Evolutionary conservation across 1,140 invertebrate genomes (phyloP).

Genomic region (Nilaparvata lugens): DNA sequence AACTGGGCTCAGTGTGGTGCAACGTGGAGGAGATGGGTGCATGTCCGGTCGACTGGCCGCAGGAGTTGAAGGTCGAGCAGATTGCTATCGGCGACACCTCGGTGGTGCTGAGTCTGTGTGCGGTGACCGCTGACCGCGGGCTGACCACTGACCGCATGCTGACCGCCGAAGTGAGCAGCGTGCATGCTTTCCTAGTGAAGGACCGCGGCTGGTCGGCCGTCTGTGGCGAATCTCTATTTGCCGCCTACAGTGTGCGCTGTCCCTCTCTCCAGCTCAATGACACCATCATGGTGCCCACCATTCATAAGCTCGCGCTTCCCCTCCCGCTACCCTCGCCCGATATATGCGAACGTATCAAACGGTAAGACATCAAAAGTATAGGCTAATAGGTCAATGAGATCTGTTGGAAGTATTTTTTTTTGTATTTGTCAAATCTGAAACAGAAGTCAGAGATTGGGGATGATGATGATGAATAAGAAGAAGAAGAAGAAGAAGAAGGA

Average conservation of each 20-base stretch:
- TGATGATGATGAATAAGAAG: too few species aligned
- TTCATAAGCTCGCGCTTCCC: not conserved
- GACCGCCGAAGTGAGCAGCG: slow-evolving; percentile 7
- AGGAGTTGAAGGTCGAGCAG: slow-evolving; percentile 18
- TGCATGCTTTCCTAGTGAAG: slow-evolving; percentile 19
- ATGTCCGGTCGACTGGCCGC: slow-evolving; percentile 16
- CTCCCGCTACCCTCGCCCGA: slow-evolving; percentile 20
- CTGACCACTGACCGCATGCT: slow-evolving; percentile 16
- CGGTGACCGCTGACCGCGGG: too few species aligned
- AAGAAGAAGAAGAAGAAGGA: too few species aligned
- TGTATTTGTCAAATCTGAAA: too few species aligned
- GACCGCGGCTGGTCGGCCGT: slow-evolving; percentile 22
- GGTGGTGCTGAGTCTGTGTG: not conserved
- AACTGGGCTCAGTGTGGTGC: slow-evolving; percentile 12
- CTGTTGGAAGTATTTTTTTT: too few species aligned
- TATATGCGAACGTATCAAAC: slow-evolving; percentile 25
- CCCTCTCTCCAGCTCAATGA: slow-evolving; percentile 19
- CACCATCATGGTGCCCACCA: slow-evolving; percentile 15
- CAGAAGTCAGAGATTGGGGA: too few species aligned
- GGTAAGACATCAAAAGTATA: slow-evolving; percentile 18
- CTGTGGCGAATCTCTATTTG: slow-evolving; percentile 15
- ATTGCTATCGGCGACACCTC: not conserved
- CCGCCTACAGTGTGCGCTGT: slow-evolving; percentile 18
- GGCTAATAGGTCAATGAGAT: too few species aligned
- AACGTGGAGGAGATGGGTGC: slow-evolving; percentile 18